Evolutionary conservation across 2,888 invertebrate genomes (phyloP), one percentile per base, ranked within the genome.

Genomic region (Nomada ferruginata): DNA sequence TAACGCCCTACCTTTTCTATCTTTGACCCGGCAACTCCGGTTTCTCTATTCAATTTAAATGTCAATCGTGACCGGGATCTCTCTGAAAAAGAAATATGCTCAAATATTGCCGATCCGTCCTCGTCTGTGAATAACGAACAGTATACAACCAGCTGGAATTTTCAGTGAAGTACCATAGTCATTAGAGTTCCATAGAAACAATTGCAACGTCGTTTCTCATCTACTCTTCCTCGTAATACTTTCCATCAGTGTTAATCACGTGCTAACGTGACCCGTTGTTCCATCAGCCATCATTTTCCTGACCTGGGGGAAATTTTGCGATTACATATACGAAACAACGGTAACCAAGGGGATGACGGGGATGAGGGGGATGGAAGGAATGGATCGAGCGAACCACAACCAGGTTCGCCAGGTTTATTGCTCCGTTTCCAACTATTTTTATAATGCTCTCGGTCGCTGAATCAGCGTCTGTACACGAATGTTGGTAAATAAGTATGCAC

Each of bases 401-500:
- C 23, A 10, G 44, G n/a, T 10, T 10, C 18, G 23, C 59, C 36
- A 44, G 71, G 59, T 81, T 83, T 85, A 75, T 83, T 75, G 76
- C 66, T 61, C 68, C 36, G 36, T 60, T 65, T 11, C 23, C 11
- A 15, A 36, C 18, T 74, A 70, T 77, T 79, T 81, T 42, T 76
- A 59, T 20, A 65, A 36, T 15, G 9, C 36, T 82, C 59, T 47
- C 42, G 13, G 26, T 44, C 18, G 44, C 29, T 13, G 59, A 55
- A 69, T 42, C 47, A 23, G 23, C 29, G 47, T 60, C 13, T 47
- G 29, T 26, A 9, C 53, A 61, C 44, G 59, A 70, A 75, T 85
- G 79, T 85, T 87, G 77, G 78, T 85, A 87, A 84, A 85, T 88
- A 88, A 87, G 87, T 57, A 20, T 82, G 63, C 64, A 66, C 63